Percentiles rank a stretch among this genome's conserved stretches.
Conservation (phyloP, 2,888 invertebrate genomes). For the Tipula unca region DNA sequence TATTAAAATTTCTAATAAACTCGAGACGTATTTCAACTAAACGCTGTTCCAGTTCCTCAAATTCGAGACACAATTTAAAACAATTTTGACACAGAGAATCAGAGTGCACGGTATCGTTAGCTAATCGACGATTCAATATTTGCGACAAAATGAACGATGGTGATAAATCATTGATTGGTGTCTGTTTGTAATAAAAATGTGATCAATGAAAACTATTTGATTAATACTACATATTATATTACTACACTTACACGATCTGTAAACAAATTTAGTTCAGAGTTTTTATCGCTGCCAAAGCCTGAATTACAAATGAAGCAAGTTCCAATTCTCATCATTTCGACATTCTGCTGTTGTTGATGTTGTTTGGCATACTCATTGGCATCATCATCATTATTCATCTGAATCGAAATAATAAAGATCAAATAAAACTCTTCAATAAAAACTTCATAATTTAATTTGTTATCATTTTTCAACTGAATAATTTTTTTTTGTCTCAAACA, state of each 20-base stretch:
- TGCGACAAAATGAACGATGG: slow-evolving; percentile 26
- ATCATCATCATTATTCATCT: neutral
- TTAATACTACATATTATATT: neutral
- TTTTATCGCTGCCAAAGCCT: neutral
- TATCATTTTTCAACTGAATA: neutral
- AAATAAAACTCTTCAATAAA: neutral
- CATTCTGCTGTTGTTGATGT: neutral
- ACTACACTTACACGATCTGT: neutral
- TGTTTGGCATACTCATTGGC: neutral
- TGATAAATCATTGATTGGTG: slow-evolving; percentile 19
- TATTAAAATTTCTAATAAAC: slow-evolving; percentile 45
- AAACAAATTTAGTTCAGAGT: neutral
- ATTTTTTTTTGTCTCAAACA: neutral
- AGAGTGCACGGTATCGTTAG: slow-evolving; percentile 47
- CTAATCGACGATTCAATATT: slow-evolving; percentile 35
- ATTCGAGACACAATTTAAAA: slow-evolving; percentile 52
- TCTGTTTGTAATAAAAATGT: neutral
- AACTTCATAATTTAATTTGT: neutral
- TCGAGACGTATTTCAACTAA: slow-evolving; percentile 47
- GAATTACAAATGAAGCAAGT: slow-evolving; percentile 1
- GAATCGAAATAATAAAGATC: neutral
- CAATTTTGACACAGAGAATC: slow-evolving; percentile 60
- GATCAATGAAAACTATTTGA: neutral
- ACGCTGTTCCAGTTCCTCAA: slow-evolving; percentile 49
- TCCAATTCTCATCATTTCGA: neutral